A percentile compares a stretch with the other conserved stretches of the same genome.
Conservation (phyloP, 2,888 invertebrate genomes). For the Seladonia tumulorum region DNA sequence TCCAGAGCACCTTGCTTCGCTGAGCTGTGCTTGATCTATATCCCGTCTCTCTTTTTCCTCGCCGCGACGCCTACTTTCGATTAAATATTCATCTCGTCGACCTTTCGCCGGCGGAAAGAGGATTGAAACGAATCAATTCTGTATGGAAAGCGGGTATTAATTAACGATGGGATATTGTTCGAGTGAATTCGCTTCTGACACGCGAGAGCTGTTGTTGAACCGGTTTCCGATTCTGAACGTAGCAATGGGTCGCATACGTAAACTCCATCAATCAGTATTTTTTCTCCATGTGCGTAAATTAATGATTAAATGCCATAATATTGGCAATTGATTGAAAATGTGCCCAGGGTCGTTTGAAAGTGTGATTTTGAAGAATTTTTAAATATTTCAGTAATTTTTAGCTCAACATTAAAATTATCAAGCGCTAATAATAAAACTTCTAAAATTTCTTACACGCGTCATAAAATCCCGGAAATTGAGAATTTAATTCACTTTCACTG, state of each 20-base stretch:
- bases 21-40: background rate
- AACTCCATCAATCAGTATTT: background rate
- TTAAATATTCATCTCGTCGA: constrained; percentile 2
- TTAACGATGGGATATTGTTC: background rate
- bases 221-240: background rate
- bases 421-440: too few species aligned
- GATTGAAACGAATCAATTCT: background rate
- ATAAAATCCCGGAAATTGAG: too few species aligned
- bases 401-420: too few species aligned
- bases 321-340: background rate
- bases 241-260: background rate
- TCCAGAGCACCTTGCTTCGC: background rate
- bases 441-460: too few species aligned
- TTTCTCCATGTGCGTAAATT: background rate
- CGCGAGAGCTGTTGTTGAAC: background rate
- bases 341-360: too few species aligned
- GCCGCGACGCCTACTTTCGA: background rate
- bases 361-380: too few species aligned
- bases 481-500: background rate
- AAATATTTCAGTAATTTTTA: too few species aligned
- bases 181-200: background rate
- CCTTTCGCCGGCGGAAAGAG: background rate
- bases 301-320: background rate
- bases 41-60: background rate
- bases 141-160: background rate